phyloP scores from a whole-genome alignment of 2,888 invertebrate genomes.

The Ligdia adustata region DNA sequence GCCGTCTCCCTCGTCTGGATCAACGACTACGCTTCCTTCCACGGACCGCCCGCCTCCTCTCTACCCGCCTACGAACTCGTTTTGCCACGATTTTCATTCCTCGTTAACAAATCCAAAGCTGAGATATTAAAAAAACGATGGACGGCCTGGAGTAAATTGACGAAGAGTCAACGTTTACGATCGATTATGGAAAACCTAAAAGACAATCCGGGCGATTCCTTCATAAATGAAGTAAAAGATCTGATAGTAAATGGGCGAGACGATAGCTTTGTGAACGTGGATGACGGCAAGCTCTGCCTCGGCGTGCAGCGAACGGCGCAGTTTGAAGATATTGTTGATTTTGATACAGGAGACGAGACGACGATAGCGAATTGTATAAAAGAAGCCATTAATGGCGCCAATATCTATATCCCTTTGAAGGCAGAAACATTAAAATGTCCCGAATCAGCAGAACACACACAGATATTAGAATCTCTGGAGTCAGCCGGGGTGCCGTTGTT shows the following conservation, averaged over 20 bases:
- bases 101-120: not conserved
- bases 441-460: not conserved
- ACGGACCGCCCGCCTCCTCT: slow-evolving; percentile 16
- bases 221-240: slow-evolving; percentile 1
- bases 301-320: slow-evolving; percentile 2
- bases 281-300: slow-evolving; percentile 9
- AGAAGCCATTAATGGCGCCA: not conserved
- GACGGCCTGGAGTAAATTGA: slow-evolving; percentile 5
- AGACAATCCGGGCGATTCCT: not conserved
- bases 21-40: slow-evolving; percentile 19
- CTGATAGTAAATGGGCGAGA: not conserved
- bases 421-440: no score
- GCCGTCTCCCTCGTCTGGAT: slow-evolving; percentile 15
- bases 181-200: not conserved
- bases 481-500: slow-evolving; percentile 1
- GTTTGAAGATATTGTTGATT: not conserved
- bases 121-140: not conserved
- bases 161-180: slow-evolving; percentile 8
- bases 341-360: not conserved
- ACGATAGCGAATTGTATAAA: not conserved
- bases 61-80: slow-evolving; percentile 8
- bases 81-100: not conserved
- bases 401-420: no score
- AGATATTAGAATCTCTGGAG: slow-evolving; percentile 3
- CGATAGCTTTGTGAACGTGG: slow-evolving; percentile 6